Conservation (phyloP, 2,888 invertebrate species). For the Biston betularia region DNA sequence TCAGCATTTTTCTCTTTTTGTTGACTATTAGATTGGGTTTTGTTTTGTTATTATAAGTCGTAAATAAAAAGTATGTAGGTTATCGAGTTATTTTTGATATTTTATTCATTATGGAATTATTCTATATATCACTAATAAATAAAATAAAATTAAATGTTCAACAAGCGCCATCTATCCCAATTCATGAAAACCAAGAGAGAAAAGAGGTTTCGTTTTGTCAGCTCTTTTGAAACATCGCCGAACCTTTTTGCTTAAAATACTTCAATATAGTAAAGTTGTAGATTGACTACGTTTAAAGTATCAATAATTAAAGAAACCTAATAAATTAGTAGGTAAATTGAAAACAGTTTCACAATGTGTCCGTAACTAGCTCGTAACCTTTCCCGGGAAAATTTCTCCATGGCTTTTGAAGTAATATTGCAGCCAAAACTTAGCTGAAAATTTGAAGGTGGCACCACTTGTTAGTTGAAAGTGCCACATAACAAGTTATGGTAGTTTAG, state of each 20-base stretch:
- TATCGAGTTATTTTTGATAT: too few relatives aligned
- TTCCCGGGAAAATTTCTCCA: not conserved
- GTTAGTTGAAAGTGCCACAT: not conserved
- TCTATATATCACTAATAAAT: too few relatives aligned
- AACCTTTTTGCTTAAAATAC: not conserved
- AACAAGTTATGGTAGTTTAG: too few relatives aligned
- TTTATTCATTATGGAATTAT: too few relatives aligned
- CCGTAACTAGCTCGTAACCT: not conserved
- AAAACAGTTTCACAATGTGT: not conserved
- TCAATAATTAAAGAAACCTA: too few relatives aligned
- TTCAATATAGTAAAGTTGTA: not conserved
- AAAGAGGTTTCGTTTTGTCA: not conserved
- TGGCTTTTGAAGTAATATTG: not conserved
- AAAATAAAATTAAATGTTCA: not conserved
- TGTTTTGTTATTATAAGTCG: too few relatives aligned
- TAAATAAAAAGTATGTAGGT: too few relatives aligned
- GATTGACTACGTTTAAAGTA: too few relatives aligned
- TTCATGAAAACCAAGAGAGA: slow-evolving; percentile 1
- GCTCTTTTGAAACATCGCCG: not conserved
- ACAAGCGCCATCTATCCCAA: slow-evolving; percentile 8
- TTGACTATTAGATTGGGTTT: too few relatives aligned
- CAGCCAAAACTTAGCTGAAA: slow-evolving; percentile 15
- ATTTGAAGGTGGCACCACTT: slow-evolving; percentile 24
- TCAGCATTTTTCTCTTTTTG: too few relatives aligned
- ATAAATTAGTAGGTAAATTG: too few relatives aligned